Conservation (phyloP, 1,140 invertebrate genomes). For the Drosophila arawakana region DNA sequence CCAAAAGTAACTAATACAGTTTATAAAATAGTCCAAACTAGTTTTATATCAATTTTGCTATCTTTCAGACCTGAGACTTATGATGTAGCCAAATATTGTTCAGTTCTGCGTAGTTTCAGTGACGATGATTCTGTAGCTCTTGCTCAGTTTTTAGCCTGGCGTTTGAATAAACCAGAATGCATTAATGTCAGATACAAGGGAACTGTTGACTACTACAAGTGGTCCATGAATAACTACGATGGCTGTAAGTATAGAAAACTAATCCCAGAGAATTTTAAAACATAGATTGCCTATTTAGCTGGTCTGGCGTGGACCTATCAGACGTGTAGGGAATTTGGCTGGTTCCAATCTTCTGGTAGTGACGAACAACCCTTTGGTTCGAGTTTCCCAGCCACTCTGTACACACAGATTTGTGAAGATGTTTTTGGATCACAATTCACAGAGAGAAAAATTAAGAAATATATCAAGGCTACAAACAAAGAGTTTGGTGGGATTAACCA, state of each 20-base stretch:
- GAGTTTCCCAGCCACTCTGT: constrained; percentile 86
- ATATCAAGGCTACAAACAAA: constrained; percentile 86
- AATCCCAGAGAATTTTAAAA: not conserved
- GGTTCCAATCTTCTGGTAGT: constrained; percentile 88
- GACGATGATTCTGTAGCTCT: constrained; percentile 64
- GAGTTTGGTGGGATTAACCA: constrained; percentile 86
- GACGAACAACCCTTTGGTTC: constrained; percentile 87
- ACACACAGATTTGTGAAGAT: constrained; percentile 87
- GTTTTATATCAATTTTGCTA: not conserved
- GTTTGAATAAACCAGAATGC: constrained; percentile 44
- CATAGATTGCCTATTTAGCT: constrained; percentile 22
- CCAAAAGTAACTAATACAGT: constrained; percentile 51
- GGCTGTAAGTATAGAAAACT: constrained; percentile 46
- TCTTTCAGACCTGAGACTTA: constrained; percentile 45
- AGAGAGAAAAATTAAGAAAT: constrained; percentile 33
- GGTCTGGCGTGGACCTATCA: constrained; percentile 87
- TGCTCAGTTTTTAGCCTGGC: constrained; percentile 56
- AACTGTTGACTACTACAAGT: constrained; percentile 61
- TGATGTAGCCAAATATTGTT: constrained; percentile 50
- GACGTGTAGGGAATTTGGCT: constrained; percentile 91
- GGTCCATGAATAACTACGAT: constrained; percentile 55
- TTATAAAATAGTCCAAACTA: not conserved
- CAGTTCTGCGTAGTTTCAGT: constrained; percentile 46
- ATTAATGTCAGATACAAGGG: constrained; percentile 53
- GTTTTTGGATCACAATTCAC: constrained; percentile 86